A percentile compares a stretch with the other conserved stretches of the same genome.
Conservation (phyloP, 53 echinoderm and acorn worm genomes). For the Actinopyga echinites region DNA sequence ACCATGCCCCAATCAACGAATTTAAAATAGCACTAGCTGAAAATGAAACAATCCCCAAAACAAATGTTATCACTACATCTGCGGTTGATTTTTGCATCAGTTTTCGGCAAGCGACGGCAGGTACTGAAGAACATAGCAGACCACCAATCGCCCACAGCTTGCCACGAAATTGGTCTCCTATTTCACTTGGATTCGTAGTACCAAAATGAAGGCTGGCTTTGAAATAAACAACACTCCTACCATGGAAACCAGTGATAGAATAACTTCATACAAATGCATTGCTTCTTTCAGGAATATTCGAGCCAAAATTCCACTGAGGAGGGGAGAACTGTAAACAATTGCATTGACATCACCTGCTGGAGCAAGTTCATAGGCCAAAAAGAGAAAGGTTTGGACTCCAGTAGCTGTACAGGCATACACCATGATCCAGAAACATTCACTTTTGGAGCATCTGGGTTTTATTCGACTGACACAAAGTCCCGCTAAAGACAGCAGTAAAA, state of each 20-base stretch:
- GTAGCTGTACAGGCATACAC: neutral
- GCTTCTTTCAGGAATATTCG: slow-evolving; percentile 15
- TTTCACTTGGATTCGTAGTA: neutral
- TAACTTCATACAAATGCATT: neutral
- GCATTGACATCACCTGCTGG: neutral
- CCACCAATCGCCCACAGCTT: neutral
- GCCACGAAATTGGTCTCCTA: neutral
- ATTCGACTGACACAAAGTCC: neutral
- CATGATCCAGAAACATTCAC: neutral
- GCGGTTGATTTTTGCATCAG: neutral
- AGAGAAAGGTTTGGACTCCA: neutral
- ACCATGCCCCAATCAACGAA: neutral
- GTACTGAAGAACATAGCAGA: neutral
- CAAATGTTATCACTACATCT: neutral
- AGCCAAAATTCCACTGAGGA: neutral
- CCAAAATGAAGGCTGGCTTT: neutral
- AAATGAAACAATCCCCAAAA: neutral
- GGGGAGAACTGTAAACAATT: neutral
- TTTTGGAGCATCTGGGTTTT: neutral
- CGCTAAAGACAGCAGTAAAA: neutral
- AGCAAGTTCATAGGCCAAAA: neutral
- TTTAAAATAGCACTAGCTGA: neutral
- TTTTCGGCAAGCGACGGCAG: neutral
- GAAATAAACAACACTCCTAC: neutral
- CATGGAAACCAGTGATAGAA: neutral